Evolutionary conservation across 2,797 vertebrate genomes (phyloP), one percentile per base, ranked within the genome.

Genomic region (Alca torda): DNA sequence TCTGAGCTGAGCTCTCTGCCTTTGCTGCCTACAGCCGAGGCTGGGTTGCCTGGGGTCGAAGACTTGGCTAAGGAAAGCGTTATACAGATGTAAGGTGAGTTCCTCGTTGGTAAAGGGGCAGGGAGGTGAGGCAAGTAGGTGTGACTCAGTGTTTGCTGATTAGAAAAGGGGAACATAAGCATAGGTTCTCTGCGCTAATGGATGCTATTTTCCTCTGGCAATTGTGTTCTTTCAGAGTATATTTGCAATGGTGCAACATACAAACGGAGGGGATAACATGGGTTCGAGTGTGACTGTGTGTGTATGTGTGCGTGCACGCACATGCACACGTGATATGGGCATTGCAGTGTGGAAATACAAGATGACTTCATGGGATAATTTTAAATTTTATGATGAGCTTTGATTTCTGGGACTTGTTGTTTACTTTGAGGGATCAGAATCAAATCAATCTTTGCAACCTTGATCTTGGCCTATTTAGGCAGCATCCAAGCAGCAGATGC

Each of bases 391-490:
- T 78, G 45, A 20, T 14, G 13, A 89, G 61, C 51, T 93, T 90
- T 76, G 61, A 37, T 91, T 92, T 96, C 64, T 80, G 51, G 11
- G 35, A 83, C 75, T 46, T 79, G 6, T 41, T 75, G 8, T 89
- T 92, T 92, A 54, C 53, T 75, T 91, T 60, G 68, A 91, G 50
- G 23, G 17, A 85, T 87, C 46, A 48, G 39, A 87, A 93, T 89
- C n/a, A 56, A 77, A 65, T 90, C 73, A 73, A 9, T 81, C 68
- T 51, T 76, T 89, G 60, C 68, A 87, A 28, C 53, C 91, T 87
- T 89, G 53, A 72, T 96, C 78, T 89, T 90, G 86, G 87, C 94
- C 92, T 96, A 80, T 87, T 82, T 91, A 92, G 79, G 35, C 63
- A 79, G 79, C 73, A 59, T 88, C 82, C 85, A 87, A 65, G 76